Conservation (phyloP, 2,113 vertebrate species). For the Siniperca knerii region DNA sequence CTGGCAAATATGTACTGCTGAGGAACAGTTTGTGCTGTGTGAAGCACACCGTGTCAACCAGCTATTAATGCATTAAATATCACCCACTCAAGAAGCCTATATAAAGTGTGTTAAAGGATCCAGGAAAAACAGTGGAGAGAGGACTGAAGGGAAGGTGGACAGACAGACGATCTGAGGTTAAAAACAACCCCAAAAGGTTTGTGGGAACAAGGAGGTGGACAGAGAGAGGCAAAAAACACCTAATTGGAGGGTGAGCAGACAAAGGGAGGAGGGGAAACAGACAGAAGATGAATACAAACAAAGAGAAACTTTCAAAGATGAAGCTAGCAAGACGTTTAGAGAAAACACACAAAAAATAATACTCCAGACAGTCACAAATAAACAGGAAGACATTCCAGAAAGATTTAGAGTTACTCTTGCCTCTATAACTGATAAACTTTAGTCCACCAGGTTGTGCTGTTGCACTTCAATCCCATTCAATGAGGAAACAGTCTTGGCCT, state of each 20-base stretch:
- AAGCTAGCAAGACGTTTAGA: neutral
- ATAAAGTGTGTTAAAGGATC: slow-evolving; percentile 5
- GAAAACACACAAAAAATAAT: neutral
- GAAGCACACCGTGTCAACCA: slow-evolving; percentile 49
- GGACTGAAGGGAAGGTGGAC: neutral
- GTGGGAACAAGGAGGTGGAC: neutral
- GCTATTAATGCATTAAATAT: slow-evolving; percentile 59
- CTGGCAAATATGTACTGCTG: slow-evolving; percentile 32
- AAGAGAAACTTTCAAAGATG: neutral
- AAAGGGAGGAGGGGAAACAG: neutral
- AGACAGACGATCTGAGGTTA: neutral
- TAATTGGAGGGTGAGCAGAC: neutral
- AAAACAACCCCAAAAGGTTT: neutral
- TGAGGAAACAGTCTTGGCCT: neutral
- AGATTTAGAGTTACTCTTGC: neutral
- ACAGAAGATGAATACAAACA: neutral
- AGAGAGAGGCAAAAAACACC: neutral
- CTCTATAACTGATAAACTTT: neutral
- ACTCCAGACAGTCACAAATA: neutral
- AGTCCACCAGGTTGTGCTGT: slow-evolving; percentile 77
- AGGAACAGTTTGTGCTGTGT: slow-evolving; percentile 60
- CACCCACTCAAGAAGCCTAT: slow-evolving; percentile 35
- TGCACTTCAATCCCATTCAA: slow-evolving; percentile 51
- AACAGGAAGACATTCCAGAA: neutral
- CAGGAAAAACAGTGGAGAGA: neutral